These are phyloP conservation scores for Cephalopterus ornatus DNA, from an alignment of 2,113 vertebrate species.

Conservation along the genomic window DNA sequence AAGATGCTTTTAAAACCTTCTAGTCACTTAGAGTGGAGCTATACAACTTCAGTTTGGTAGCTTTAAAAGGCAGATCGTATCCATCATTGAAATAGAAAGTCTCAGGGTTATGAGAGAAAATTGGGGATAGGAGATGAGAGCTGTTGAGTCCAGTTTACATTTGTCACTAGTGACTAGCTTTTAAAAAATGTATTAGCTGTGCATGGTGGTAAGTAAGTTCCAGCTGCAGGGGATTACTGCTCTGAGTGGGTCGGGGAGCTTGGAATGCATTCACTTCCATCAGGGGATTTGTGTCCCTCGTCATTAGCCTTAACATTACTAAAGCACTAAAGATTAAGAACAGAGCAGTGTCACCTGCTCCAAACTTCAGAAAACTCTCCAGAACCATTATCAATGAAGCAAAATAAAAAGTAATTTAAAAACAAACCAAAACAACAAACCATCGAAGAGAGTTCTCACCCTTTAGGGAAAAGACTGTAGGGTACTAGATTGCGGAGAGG, in stretches of 20 bases:
- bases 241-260: constrained; percentile 86
- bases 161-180: constrained; percentile 91
- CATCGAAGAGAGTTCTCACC: not conserved
- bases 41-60: constrained; percentile 55
- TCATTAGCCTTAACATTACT: constrained; percentile 81
- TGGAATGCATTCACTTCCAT: constrained; percentile 90
- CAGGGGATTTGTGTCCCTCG: constrained; percentile 83
- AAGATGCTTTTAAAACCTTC: constrained; percentile 79
- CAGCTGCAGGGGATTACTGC: constrained; percentile 98
- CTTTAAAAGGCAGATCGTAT: constrained; percentile 76
- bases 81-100: constrained; percentile 72
- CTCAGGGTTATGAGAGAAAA: constrained; percentile 70
- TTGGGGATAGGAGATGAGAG: constrained; percentile 64
- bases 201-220: constrained; percentile 85
- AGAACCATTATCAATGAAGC: constrained; percentile 47
- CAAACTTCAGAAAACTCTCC: constrained; percentile 68
- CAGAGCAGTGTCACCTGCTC: constrained; percentile 80
- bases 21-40: constrained; percentile 76
- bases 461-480: not conserved
- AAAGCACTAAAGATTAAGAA: constrained; percentile 80
- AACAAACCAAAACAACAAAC: not conserved
- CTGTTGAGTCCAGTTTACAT: constrained; percentile 82
- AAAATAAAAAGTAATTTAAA: not conserved
- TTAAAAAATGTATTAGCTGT: constrained; percentile 94
- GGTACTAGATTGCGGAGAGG: not conserved